Base-by-base conservation (phyloP, 2,797 vertebrate species). In the Pachyuromys duprasi region DNA sequence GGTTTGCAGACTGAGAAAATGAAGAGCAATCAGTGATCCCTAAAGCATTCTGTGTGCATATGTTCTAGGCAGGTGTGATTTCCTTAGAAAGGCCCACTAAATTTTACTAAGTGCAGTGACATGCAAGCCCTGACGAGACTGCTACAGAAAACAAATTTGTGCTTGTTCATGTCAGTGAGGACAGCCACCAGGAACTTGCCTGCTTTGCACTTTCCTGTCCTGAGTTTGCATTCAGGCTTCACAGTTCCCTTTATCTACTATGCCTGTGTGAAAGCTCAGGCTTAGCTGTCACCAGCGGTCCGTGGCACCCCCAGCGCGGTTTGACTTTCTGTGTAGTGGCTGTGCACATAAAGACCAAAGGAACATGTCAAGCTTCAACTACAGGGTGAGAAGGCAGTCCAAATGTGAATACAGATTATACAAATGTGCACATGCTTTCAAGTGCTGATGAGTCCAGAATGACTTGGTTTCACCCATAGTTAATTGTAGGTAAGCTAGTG, bases 21-120 rank as follows among this genome's bases (percentile, higher is more conserved):
- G 97, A 98, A 97, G 84, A 96, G 91, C 70, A 89, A 36, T 18
- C 67, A 67, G 39, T 96, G 69, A 97, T 69, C 88, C 74, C 84
- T 33, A 91, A 22, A 80, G 24, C 45, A 22, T 57, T 49, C n/a
- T 57, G 0, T 76, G 69, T 74, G 9, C 31, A 4, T 9, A 42
- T 63, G n/a, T 87, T 89, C 2, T 72, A 9, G 57, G 9, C 72
- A 95, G 84, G 88, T 86, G 26, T 70, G 42, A 7, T 45, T 36
- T 5, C 69, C 75, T 75, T 76, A 39, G 8, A 49, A 49, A 84
- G 72, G 33, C 8, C 70, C 39, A 24, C 22, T 55, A 1, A 78
- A 42, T 76, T n/a, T 86, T 60, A 74, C 3, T 81, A 39, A 8
- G 33, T 76, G 20, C 1, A 22, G 4, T 69, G 8, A 42, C 8